These are phyloP conservation scores for Thereva nobilitata DNA, from an alignment of 2,888 invertebrate species.

Conservation along the genomic window DNA sequence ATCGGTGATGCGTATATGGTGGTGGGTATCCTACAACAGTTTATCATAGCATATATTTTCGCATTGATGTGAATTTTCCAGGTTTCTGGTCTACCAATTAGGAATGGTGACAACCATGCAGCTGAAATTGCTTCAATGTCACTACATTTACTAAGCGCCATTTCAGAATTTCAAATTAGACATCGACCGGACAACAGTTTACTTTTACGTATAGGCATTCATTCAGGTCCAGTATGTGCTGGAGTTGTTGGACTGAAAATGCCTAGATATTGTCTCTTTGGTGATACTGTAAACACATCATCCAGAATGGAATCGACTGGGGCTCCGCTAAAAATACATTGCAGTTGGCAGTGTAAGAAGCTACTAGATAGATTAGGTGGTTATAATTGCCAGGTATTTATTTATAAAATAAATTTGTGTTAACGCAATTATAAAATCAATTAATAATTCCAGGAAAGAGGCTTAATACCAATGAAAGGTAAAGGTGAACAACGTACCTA, in stretches of 20 bases:
- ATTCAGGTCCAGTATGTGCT: conserved; percentile 90
- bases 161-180: conserved; percentile 83
- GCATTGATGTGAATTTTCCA: conserved; percentile 47
- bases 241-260: conserved; percentile 92
- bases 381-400: conserved; percentile 61
- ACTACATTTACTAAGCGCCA: conserved; percentile 78
- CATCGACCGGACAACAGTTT: conserved; percentile 85
- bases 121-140: conserved; percentile 95
- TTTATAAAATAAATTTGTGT: not conserved
- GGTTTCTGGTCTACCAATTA: conserved; percentile 86
- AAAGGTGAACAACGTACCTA: conserved; percentile 82
- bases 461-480: conserved; percentile 79
- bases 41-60: not conserved
- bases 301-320: conserved; percentile 87
- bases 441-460: conserved; percentile 67
- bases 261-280: conserved; percentile 91
- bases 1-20: conserved; percentile 94
- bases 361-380: conserved; percentile 74
- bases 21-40: conserved; percentile 60
- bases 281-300: conserved; percentile 91
- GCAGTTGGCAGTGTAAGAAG: conserved; percentile 72
- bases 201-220: conserved; percentile 86
- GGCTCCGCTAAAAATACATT: conserved; percentile 81
- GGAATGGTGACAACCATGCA: conserved; percentile 88
- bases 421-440: not conserved